Base-by-base conservation (phyloP, 2,797 vertebrate species). In the Phataginus tricuspis region DNA sequence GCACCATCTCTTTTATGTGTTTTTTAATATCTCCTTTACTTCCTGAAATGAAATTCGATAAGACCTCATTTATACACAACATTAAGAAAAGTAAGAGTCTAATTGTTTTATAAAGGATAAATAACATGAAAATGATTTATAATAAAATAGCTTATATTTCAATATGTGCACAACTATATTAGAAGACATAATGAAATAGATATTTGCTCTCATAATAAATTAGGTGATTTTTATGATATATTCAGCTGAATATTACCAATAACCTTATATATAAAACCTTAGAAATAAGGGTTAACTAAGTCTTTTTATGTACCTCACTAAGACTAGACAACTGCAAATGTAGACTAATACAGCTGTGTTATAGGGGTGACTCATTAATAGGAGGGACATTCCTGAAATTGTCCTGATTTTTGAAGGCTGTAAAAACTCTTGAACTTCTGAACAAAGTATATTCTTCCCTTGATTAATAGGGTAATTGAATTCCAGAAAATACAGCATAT, bases 401-500 rank as follows among this genome's bases (percentile, higher is more conserved):
- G 31, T 79, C n/a, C 39, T 31, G 75, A 68, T 68, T 87, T 80
- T 72, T 63, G 68, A 45, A 68, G 66, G 66, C 4, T 31, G 11
- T 21, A 27, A 78, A 95, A 91, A 72, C 19, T 39, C 45, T 37
- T 66, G 29, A 96, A 82, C 19, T 77, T 91, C 68, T 89, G 23
- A 94, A 34, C n/a, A 71, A 59, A 51, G 34, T n/a, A 19, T 13
- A n/a, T 8, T 11, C 31, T 80, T 42, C 23, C 19, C 68, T 93
- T 3, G 34, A 64, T 94, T 77, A 77, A 86, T n/a, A 89, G 69
- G 71, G 10, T 49, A 78, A 64, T 63, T 39, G 42, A 29, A 85
- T 86, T 92, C 55, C 49, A 39, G 88, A 66, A 82, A 69, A 89
- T 57, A 79, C 42, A 92, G 27, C 77, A 15, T 84, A 23, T 92